Conservation (phyloP, 2,113 vertebrate species). For the Rhea pennata region DNA sequence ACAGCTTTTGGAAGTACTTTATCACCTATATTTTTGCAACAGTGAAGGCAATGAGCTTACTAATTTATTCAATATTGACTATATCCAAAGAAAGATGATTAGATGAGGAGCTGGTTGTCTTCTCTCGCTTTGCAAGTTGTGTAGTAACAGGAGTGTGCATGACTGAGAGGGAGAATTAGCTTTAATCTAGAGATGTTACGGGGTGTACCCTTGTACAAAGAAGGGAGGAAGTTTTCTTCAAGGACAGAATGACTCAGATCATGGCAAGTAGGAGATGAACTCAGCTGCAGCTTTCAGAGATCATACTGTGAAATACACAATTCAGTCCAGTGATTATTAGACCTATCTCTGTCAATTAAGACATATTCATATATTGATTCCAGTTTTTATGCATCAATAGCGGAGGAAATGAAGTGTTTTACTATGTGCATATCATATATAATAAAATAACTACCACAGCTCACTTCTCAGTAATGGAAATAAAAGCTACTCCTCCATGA, state of each 20-base stretch:
- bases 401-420: not conserved
- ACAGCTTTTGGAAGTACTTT: not conserved
- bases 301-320: not conserved
- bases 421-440: not conserved
- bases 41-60: not conserved
- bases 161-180: not conserved
- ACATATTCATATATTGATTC: not conserved
- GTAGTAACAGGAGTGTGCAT: not conserved
- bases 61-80: not conserved
- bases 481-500: not conserved
- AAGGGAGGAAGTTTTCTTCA: not conserved
- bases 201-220: not conserved
- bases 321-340: not conserved
- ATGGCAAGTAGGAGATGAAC: not conserved
- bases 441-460: not conserved
- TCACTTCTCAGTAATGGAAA: not conserved
- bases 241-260: not conserved
- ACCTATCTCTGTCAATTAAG: not conserved
- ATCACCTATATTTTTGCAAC: not conserved
- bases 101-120: accelerated
- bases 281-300: not conserved
- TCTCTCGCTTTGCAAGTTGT: not conserved
- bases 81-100: not conserved
- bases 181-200: not conserved
- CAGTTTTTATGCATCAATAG: not conserved